Conservation (phyloP, 92 coral and sea anemone genomes). For the Zoanthus sociatus region DNA sequence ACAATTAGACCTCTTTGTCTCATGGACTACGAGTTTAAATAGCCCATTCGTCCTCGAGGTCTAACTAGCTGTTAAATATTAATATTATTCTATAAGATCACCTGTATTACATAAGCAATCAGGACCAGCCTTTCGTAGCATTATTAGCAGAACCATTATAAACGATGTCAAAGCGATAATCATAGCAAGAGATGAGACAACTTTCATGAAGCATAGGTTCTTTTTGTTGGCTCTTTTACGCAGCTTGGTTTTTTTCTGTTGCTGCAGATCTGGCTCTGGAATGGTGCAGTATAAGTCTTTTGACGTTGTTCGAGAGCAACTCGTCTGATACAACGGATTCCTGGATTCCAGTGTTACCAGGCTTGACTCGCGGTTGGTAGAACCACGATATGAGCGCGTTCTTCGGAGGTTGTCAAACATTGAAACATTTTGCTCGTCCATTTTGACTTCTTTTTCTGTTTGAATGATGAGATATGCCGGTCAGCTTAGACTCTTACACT, state of each 20-base stretch:
- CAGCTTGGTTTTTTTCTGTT: not conserved
- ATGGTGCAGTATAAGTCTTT: conserved; percentile 37
- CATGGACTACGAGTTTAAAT: no score
- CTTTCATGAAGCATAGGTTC: not conserved
- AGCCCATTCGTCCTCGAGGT: no score
- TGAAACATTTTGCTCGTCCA: conserved; percentile 23
- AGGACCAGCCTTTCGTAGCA: conserved; percentile 37
- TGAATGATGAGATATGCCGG: not conserved
- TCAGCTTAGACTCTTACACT: not conserved
- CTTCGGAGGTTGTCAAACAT: conserved; percentile 26
- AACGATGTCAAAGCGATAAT: conserved; percentile 20
- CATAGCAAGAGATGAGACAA: not conserved
- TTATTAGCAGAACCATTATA: conserved; percentile 21
- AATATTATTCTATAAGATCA: not conserved
- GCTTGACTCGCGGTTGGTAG: conserved; percentile 1
- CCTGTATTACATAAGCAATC: conserved; percentile 12
- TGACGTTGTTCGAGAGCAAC: not conserved
- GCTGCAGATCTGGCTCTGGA: not conserved
- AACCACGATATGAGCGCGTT: not conserved
- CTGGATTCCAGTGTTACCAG: not conserved
- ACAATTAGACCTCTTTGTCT: no score
- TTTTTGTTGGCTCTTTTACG: not conserved
- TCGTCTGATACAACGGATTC: conserved; percentile 13
- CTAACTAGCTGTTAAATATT: no score
- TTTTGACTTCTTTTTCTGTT: conserved; percentile 8